A percentile compares a stretch with the other conserved stretches of the same genome.
These are phyloP conservation scores for Coecobrya sp. DNA, from an alignment of 2,888 invertebrate genomes.

Conservation along the genomic window DNA sequence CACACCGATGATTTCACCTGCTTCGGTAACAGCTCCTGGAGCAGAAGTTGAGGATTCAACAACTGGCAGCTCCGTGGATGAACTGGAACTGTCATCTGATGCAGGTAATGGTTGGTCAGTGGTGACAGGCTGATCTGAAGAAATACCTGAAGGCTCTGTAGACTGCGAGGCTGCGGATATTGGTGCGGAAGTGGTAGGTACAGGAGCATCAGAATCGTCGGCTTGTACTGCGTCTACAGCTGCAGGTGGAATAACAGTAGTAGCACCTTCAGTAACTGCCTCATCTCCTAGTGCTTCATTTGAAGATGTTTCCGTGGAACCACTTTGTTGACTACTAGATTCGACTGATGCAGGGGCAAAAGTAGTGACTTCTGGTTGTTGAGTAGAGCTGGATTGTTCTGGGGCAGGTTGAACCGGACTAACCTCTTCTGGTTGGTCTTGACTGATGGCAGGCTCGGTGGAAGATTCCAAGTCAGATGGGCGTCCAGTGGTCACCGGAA, in stretches of 20 bases:
- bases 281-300: slow-evolving; percentile 8
- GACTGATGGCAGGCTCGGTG: background rate
- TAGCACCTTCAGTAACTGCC: background rate
- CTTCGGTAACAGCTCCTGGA: slow-evolving; percentile 34
- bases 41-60: slow-evolving; percentile 45
- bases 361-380: slow-evolving; percentile 29
- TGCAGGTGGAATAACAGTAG: slow-evolving; percentile 18
- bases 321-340: slow-evolving; percentile 13
- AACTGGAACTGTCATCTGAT: slow-evolving; percentile 25
- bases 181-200: background rate
- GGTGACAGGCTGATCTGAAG: slow-evolving; percentile 34
- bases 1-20: slow-evolving; percentile 67
- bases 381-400: background rate
- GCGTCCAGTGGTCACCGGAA: background rate
- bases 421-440: slow-evolving; percentile 48
- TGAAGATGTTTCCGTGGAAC: slow-evolving; percentile 50
- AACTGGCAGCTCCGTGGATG: slow-evolving; percentile 11
- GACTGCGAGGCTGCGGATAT: background rate
- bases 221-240: background rate
- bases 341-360: slow-evolving; percentile 1
- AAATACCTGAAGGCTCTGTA: background rate
- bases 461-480: background rate
- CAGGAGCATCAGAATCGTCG: background rate
- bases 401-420: background rate
- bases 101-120: slow-evolving; percentile 22